A percentile compares a stretch with the other conserved stretches of the same genome.
phyloP scores from a whole-genome alignment of 2,113 vertebrate genomes.

The Corythornis vintsioides region DNA sequence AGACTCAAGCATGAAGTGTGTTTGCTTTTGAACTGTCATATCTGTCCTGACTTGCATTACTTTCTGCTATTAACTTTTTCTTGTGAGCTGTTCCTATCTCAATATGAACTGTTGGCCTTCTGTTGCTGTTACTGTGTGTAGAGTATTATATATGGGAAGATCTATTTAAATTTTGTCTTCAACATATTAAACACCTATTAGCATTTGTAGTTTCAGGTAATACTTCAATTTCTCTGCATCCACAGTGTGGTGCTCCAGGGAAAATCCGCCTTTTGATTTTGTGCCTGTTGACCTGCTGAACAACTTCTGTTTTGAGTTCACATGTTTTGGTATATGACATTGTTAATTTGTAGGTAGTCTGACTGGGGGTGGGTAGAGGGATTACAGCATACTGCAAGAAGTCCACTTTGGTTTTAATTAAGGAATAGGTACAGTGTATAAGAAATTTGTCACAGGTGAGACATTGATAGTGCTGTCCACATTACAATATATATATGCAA shows the following conservation, averaged over 20 bases:
- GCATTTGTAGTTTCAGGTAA: not conserved
- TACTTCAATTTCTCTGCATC: not conserved
- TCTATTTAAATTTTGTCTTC: not conserved
- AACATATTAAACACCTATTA: not conserved
- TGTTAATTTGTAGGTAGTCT: not conserved
- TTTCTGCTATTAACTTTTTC: not conserved
- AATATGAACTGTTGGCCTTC: not conserved
- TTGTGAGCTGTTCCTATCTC: not conserved
- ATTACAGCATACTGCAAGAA: not conserved
- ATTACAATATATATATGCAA: not conserved
- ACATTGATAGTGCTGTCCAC: not conserved
- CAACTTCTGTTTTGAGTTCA: not conserved
- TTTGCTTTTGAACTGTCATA: not conserved
- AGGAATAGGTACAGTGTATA: not conserved
- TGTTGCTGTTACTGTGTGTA: not conserved
- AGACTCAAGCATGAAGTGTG: not conserved
- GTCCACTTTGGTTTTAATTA: not conserved
- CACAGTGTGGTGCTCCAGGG: constrained; percentile 65
- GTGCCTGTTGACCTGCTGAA: not conserved
- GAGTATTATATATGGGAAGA: not conserved
- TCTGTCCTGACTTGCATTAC: not conserved
- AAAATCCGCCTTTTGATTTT: not conserved
- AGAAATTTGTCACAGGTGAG: not conserved
- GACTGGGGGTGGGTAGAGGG: not conserved
- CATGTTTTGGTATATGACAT: not conserved